Evolutionary conservation across 2,113 vertebrate species (phyloP), one percentile per base, ranked within the genome.

Genomic region (Rissa tridactyla): DNA sequence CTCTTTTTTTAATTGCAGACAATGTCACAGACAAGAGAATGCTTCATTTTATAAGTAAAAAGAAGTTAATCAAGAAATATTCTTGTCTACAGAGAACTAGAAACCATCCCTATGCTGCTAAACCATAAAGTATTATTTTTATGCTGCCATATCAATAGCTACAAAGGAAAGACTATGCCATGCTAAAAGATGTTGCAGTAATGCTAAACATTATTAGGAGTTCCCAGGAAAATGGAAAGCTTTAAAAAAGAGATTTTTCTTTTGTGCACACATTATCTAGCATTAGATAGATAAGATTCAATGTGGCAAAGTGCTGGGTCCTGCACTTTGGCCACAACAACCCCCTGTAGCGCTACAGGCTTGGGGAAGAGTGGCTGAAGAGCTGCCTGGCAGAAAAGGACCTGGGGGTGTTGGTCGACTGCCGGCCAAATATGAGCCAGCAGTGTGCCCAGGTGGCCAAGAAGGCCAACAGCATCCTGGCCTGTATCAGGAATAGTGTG

Each of bases 371-470:
- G 62, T 5, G 42, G 6, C 62, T 68, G 62, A n/a, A 34, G 49
- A 86, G 52, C 13, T 71, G 51, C 32, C 44, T 0, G 1, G 6
- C 8, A 5, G 49, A 44, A 64, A 82, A 75, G 9, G 4, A 15
- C 25, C 55, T 57, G 15, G 2, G 8, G 2, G 1, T 61, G 26
- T 2, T 69, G 47, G 29, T 38, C 1, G 0, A 7, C 9, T 13
- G 36, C 0, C 1, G 0, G 5, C 15, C 52, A 38, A 46, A 51
- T 4, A 32, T 9, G 46, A 55, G 0, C 75, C 60, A n/a, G 38
- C 4, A 49, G 5, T 3, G 66, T 60, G 23, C 18, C 40, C 40
- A 61, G 46, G 20, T 19, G 30, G 4, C 30, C 61, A 49, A 38
- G 34, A 13, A 29, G 15, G 29, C 26, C 22, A 10, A 0, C 2